These are phyloP conservation scores for Actenoides lindsayi DNA, from an alignment of 2,113 vertebrate species.

Conservation along the genomic window DNA sequence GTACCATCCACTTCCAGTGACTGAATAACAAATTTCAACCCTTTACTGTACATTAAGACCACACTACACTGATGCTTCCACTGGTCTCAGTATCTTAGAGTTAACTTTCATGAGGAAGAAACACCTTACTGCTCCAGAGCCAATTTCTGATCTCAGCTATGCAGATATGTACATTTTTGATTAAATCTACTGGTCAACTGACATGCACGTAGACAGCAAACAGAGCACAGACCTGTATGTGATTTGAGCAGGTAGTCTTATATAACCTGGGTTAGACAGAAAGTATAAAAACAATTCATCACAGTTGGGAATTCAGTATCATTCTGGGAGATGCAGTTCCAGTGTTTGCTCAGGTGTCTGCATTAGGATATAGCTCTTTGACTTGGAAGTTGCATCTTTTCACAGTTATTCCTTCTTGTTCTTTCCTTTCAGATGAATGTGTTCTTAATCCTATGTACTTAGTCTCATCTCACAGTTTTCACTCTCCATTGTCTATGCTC, in stretches of 20 bases:
- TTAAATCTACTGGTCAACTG: not conserved
- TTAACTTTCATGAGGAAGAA: not conserved
- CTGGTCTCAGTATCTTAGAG: not conserved
- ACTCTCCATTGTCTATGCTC: not conserved
- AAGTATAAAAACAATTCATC: not conserved
- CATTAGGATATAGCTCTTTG: not conserved
- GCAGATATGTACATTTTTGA: not conserved
- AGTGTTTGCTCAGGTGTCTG: not conserved
- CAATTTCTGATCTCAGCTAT: not conserved
- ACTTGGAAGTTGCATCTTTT: not conserved
- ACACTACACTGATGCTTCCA: not conserved
- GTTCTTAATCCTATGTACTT: not conserved
- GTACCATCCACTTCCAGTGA: not conserved
- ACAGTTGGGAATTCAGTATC: not conserved
- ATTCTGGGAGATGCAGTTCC: not conserved
- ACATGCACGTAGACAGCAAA: not conserved
- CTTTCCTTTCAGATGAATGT: not conserved
- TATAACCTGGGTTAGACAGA: not conserved
- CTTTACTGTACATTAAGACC: not conserved
- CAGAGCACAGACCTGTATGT: not conserved
- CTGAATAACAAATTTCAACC: not conserved
- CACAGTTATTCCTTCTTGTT: not conserved
- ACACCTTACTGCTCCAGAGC: not conserved
- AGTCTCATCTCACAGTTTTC: not conserved
- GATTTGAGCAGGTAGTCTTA: not conserved